Percentiles rank a stretch among this genome's conserved stretches.
Evolutionary conservation across 2,113 vertebrate species (phyloP).

Genomic region (Oreochromis spilurus): DNA sequence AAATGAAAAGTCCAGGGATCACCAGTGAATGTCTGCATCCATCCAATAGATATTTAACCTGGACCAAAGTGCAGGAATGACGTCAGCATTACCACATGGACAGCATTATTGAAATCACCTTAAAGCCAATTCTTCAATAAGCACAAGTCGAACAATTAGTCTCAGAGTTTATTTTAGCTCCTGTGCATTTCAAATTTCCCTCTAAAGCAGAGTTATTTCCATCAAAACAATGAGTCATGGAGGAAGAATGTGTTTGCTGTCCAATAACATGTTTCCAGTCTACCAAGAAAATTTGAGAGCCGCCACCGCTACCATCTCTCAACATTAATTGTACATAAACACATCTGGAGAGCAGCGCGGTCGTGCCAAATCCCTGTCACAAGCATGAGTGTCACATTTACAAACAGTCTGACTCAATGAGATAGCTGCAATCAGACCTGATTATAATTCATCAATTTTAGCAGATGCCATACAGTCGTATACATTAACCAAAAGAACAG

Average conservation of each 20-base stretch:
- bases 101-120: not conserved
- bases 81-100: not conserved
- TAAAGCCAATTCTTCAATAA: not conserved
- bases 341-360: conserved; percentile 40
- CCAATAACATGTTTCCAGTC: not conserved
- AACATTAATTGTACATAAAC: conserved; percentile 53
- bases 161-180: not conserved
- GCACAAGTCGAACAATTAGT: not conserved
- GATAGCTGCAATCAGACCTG: conserved; percentile 38
- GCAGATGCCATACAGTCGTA: not conserved
- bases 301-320: not conserved
- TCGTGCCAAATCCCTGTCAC: conserved; percentile 22
- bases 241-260: not conserved
- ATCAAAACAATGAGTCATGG: not conserved
- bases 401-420: conserved; percentile 37
- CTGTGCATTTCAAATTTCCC: not conserved
- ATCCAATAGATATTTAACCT: not conserved
- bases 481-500: not conserved
- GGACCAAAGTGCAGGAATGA: not conserved
- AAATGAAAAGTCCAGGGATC: not conserved
- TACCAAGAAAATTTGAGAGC: not conserved
- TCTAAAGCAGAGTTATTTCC: not conserved
- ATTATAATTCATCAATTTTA: conserved; percentile 48
- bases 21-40: not conserved
- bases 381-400: conserved; percentile 37